A percentile compares a stretch with the other conserved stretches of the same genome.
Conservation (phyloP, 2,888 invertebrate genomes). For the Ochropleura plecta region DNA sequence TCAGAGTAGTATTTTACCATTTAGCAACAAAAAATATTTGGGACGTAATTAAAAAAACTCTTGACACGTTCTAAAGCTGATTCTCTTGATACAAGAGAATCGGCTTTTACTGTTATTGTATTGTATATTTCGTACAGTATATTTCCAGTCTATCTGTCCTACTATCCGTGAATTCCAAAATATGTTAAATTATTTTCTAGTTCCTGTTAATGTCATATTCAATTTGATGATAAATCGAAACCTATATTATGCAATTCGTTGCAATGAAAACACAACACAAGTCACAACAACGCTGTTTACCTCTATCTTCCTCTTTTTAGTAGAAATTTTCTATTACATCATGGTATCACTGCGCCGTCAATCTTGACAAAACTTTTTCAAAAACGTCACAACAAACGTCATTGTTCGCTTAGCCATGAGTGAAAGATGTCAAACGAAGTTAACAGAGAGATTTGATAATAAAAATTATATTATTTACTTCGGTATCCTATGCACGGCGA, state of each 20-base stretch:
- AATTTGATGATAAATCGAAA: not conserved
- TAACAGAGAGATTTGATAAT: slow-evolving; percentile 86
- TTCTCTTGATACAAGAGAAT: not conserved
- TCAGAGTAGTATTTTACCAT: not conserved
- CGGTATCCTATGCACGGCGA: slow-evolving; percentile 80
- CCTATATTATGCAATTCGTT: not conserved
- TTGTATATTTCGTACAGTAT: not conserved
- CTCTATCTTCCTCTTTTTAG: not conserved
- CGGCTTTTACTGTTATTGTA: not conserved
- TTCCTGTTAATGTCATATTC: no score
- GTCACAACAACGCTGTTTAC: no score
- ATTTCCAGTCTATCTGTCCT: no score
- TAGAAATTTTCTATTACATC: not conserved
- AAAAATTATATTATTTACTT: slow-evolving; percentile 87
- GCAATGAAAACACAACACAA: not conserved
- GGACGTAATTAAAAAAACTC: not conserved
- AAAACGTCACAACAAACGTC: slow-evolving; percentile 76
- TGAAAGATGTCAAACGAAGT: slow-evolving; percentile 89
- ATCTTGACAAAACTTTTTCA: slow-evolving; percentile 45
- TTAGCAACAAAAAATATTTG: not conserved
- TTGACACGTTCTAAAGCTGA: not conserved
- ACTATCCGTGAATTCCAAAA: no score
- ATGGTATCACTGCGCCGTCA: slow-evolving; percentile 25
- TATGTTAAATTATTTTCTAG: no score
- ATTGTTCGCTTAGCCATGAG: slow-evolving; percentile 87